phyloP scores from a whole-genome alignment of 2,888 invertebrate species.

The Drosophila planitibia region DNA sequence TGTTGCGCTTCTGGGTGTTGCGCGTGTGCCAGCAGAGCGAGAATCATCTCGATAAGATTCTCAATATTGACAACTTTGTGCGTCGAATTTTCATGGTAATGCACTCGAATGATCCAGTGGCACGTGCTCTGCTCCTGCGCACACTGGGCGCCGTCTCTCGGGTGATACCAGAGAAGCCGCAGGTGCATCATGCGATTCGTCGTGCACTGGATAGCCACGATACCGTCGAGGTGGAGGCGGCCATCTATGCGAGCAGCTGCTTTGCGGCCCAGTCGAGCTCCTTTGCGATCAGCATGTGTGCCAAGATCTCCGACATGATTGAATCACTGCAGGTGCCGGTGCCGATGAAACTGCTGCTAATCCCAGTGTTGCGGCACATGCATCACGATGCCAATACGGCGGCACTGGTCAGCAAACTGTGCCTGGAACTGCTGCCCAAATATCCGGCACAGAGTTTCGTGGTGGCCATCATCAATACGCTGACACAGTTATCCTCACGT shows the following conservation, averaged over 20 bases:
- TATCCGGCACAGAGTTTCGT: conserved; percentile 93
- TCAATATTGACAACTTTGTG: conserved; percentile 97
- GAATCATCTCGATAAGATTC: conserved; percentile 97
- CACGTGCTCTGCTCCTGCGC: conserved; percentile 93
- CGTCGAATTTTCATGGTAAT: conserved; percentile 96
- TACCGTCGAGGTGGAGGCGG: conserved; percentile 97
- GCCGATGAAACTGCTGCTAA: conserved; percentile 95
- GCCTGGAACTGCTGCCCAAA: conserved; percentile 90
- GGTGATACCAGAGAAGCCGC: conserved; percentile 96
- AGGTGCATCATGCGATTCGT: conserved; percentile 97
- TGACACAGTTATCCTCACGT: conserved; percentile 94
- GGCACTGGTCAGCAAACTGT: conserved; percentile 90
- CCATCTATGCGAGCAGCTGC: conserved; percentile 96
- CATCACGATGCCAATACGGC: conserved; percentile 91
- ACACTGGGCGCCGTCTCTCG: conserved; percentile 96
- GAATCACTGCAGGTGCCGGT: conserved; percentile 96
- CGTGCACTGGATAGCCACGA: conserved; percentile 97
- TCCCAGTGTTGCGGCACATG: conserved; percentile 96
- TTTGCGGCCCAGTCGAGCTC: conserved; percentile 97
- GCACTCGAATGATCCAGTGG: conserved; percentile 98
- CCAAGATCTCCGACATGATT: conserved; percentile 97
- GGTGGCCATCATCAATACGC: conserved; percentile 92
- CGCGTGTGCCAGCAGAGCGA: conserved; percentile 98
- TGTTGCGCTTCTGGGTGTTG: conserved; percentile 95
- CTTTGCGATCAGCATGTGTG: conserved; percentile 98